Evolutionary conservation across 2,113 vertebrate genomes (phyloP), one percentile per base, ranked within the genome.

Genomic region (Chlorodrepanis virens): DNA sequence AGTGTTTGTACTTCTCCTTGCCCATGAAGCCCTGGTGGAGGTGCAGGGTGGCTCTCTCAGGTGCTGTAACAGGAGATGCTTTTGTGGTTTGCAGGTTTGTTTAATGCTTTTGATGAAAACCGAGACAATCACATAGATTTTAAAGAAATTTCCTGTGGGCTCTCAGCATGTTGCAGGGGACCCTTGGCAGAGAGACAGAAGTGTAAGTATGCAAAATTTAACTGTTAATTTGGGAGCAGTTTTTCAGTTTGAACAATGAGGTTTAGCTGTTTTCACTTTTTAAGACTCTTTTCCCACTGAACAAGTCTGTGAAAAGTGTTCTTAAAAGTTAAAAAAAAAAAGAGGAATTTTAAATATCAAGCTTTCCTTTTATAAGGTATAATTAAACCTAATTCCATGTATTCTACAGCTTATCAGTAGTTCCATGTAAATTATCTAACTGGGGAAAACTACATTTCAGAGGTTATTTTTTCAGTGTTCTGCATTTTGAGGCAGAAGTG

Each of bases 81-180:
- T 95, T 96, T 83, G 67, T 93, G 44, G 61, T 92, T 97, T 98
- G 44, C 95, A 99, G 99, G 99, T 94, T 98, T 99, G 93, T 99
- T 99, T 98, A 99, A 99, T 92, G 99, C 99, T 96, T 99, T 99
- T 96, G 99, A 99, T 98, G 99, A 99, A 98, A 99, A 99, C 96
- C 98, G 99, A 97, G 99, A 99, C 98, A 99, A 99, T 99, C 99
- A 99, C 98, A 99, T 99, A 96, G 99, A 99, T 98, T 99, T 99
- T 97, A 99, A 99, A 96, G 99, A 99, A 97, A 99, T 99, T 97
- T 99, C 99, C 29, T 99, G 99, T 91, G 99, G 99, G 23, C 98
- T 99, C 31, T 99, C 99, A 28, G 99, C 99, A 6, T 99, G 99
- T 97, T 99, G 99, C 97, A 98, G 99, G 82, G 99, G 99, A 65